Conservation (phyloP, 2,797 vertebrate species). For the Rachycentron canadum region DNA sequence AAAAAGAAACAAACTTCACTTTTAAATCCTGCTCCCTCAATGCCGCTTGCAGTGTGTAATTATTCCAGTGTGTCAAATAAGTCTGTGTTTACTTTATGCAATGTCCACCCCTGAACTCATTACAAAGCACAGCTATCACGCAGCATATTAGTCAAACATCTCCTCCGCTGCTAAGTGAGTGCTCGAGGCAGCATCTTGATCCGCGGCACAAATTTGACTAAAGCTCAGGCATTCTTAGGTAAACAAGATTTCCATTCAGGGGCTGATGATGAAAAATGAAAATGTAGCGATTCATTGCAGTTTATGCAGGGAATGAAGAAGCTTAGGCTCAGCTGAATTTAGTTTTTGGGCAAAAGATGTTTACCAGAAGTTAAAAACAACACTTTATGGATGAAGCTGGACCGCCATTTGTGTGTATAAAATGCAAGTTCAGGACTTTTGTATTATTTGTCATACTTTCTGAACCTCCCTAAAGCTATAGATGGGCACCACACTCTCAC, state of each 20-base stretch:
- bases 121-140: slow-evolving; percentile 12
- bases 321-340: not conserved
- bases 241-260: slow-evolving; percentile 7
- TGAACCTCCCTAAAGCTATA: slow-evolving; percentile 8
- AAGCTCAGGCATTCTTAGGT: slow-evolving; percentile 8
- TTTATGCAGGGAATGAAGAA: not conserved
- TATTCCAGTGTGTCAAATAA: slow-evolving; percentile 26
- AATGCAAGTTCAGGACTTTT: not conserved
- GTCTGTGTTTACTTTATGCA: slow-evolving; percentile 26
- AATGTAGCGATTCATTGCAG: not conserved
- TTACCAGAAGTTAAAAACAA: not conserved
- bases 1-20: slow-evolving; percentile 13
- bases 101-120: slow-evolving; percentile 30
- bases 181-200: slow-evolving; percentile 1
- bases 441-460: not conserved
- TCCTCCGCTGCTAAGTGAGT: slow-evolving; percentile 7
- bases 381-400: not conserved
- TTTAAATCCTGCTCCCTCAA: not conserved
- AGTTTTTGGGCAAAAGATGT: not conserved
- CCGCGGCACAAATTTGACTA: slow-evolving; percentile 10
- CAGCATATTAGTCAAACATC: slow-evolving; percentile 35
- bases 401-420: not conserved
- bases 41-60: not conserved
- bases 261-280: not conserved
- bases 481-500: not conserved